Evolutionary conservation across 2,888 invertebrate species (phyloP), one percentile per base, ranked within the genome.

Genomic region (Tachystola acroxantha): DNA sequence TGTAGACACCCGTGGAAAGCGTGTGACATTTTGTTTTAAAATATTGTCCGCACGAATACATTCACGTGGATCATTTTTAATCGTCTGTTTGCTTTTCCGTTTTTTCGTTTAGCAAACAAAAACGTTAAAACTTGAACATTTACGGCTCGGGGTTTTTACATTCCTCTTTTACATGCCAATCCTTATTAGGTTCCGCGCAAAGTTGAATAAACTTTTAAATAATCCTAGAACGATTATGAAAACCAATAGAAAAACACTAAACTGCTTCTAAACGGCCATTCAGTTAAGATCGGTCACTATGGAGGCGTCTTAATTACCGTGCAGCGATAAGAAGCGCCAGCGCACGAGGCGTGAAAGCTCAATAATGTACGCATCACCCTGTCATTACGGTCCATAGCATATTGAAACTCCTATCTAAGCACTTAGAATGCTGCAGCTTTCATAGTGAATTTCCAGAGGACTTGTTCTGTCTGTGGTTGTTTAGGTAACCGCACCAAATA

Each of bases 11-110:
- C 80, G 84, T 77, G 79, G 81, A 84, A 82, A 82, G 80, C 81
- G 82, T 85, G 85, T 85, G 84, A 86, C 84, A 84, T 82, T 85
- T 82, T 85, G 85, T 86, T 86, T 84, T 82, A 85, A 86, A 85
- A 86, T 86, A 86, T 86, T 85, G 84, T 84, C 77, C 79, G 74
- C 80, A 71, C 79, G 79, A 81, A 81, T 76, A 84, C 81, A 73
- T 82, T 84, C 80, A 76, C 78, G 76, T 77, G 80, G 78, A 78
- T 79, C 76, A 79, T 78, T 84, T 82, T 80, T 76, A 80, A 80
- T 82, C 75, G 76, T 63, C 63, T 64, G 63, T 67, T 57, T 61
- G 67, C 61, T 68, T 74, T 65, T 64, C 68, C 16, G 3, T 16
- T 69, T 75, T 73, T 71, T 62, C 46, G 43, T 54, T 48, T 28